Conservation (phyloP, 2,113 vertebrate genomes). For the Actenoides hombroni region DNA sequence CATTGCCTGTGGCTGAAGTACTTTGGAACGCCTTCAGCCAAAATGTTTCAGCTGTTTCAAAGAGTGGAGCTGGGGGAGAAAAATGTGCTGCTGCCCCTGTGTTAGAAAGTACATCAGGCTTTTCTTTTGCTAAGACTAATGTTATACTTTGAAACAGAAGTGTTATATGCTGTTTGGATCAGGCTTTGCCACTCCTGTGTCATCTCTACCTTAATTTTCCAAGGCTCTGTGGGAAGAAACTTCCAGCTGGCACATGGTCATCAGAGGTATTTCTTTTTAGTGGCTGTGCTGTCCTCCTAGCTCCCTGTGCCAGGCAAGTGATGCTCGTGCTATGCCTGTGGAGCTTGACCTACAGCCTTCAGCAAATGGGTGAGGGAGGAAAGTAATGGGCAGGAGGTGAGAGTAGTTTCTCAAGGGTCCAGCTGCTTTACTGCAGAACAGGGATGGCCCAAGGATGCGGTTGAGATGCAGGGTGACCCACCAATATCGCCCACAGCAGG, state of each 20-base stretch:
- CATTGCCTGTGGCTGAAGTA: not conserved
- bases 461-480: not conserved
- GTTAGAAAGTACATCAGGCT: not conserved
- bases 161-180: not conserved
- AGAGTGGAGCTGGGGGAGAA: not conserved
- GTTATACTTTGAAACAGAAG: not conserved
- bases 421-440: not conserved
- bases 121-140: not conserved
- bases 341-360: not conserved
- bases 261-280: not conserved
- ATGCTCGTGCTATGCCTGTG: not conserved
- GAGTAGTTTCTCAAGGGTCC: not conserved
- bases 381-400: not conserved
- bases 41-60: constrained; percentile 22
- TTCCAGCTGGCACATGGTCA: not conserved
- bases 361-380: not conserved
- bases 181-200: not conserved
- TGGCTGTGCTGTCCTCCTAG: not conserved
- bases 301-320: not conserved
- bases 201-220: not conserved
- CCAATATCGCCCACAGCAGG: not conserved
- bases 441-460: not conserved
- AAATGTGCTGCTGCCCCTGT: not conserved
- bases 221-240: not conserved
- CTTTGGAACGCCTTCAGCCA: constrained; percentile 2